Base-by-base conservation (phyloP, 2,113 vertebrate genomes). In the Misgurnus anguillicaudatus region DNA sequence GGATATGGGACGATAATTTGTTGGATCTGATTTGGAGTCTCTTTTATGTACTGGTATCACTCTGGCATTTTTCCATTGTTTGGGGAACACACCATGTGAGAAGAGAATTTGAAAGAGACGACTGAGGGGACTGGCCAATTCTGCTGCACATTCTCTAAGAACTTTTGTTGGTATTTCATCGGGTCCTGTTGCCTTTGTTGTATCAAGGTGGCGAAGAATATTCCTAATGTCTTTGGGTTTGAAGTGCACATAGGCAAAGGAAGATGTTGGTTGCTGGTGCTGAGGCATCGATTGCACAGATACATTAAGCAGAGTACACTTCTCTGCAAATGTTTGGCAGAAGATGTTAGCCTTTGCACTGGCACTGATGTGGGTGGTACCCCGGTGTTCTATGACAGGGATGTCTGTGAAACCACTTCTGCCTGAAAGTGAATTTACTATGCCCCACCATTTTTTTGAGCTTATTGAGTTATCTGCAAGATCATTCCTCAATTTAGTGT, bases 361-460 rank as follows among this genome's bases (percentile, higher is more conserved):
- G 47, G 68, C 45, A 24, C 19, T 70, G 68, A 31, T 31, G 24
- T 31, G 24, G 24, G 24, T 31, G 3, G 24, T 31, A 31, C 24
- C 24, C 24, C 24, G 24, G 24, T 31, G 24, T 51, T 70, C 68
- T 45, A 16, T 70, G 68, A 51, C 68, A 10, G 68, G 66, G 66
- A 69, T 24, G 42, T 70, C 68, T 31, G 68, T 51, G 21, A 24
- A 70, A 24, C 42, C 68, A 70, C 68, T 70, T 70, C 68, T 70
- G 7, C 45, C 68, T 38, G 68, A 70, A 70, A 70, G 68, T 48
- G 45, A 51, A 51, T 70, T 70, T 51, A 24, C 68, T n/a, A 69
- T 47, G 53, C 42, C 38, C 42, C 45, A 51, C 68, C 68, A 70
- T 31, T 31, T 31, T 31, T 31, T 31, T 31, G 24, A 31, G 24